Conservation (phyloP, 2,797 vertebrate genomes). For the Microcaecilia unicolor region DNA sequence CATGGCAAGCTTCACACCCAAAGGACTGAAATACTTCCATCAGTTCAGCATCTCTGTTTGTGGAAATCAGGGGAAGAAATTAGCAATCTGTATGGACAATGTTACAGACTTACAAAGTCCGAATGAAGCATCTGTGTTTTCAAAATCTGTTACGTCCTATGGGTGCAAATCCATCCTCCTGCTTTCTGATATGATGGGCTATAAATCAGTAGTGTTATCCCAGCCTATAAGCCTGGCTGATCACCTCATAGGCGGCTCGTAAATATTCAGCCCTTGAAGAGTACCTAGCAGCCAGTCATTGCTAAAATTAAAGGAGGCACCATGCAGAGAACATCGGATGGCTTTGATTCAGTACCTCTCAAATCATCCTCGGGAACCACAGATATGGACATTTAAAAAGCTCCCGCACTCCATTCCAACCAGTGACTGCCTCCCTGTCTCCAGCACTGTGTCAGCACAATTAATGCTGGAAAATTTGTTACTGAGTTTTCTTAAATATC, state of each 20-base stretch:
- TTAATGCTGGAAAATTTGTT: too few relatives aligned
- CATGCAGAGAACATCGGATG: slow-evolving; percentile 82
- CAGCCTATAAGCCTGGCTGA: slow-evolving; percentile 82
- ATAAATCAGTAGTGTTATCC: slow-evolving; percentile 66
- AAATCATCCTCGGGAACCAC: slow-evolving; percentile 73
- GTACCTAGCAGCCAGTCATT: too few relatives aligned
- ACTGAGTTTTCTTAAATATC: too few relatives aligned
- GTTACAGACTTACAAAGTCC: slow-evolving; percentile 61
- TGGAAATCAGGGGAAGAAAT: slow-evolving; percentile 67
- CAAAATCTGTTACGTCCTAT: slow-evolving; percentile 64
- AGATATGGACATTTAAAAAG: slow-evolving; percentile 53
- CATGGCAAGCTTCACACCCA: slow-evolving; percentile 78
- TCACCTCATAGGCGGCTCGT: slow-evolving; percentile 69
- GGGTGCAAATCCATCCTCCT: slow-evolving; percentile 79
- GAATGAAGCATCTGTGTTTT: slow-evolving; percentile 14
- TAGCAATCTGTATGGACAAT: slow-evolving; percentile 73
- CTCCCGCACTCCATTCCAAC: not conserved
- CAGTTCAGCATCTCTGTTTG: slow-evolving; percentile 78
- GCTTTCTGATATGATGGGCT: slow-evolving; percentile 69
- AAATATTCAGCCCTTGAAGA: too few relatives aligned
- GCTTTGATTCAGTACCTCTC: slow-evolving; percentile 87
- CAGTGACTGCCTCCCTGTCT: too few relatives aligned
- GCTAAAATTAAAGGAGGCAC: too few relatives aligned
- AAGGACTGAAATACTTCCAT: slow-evolving; percentile 80
- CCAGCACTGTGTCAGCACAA: not conserved